These are phyloP conservation scores for Tipula helvola DNA, from an alignment of 2,888 invertebrate genomes.

Conservation along the genomic window DNA sequence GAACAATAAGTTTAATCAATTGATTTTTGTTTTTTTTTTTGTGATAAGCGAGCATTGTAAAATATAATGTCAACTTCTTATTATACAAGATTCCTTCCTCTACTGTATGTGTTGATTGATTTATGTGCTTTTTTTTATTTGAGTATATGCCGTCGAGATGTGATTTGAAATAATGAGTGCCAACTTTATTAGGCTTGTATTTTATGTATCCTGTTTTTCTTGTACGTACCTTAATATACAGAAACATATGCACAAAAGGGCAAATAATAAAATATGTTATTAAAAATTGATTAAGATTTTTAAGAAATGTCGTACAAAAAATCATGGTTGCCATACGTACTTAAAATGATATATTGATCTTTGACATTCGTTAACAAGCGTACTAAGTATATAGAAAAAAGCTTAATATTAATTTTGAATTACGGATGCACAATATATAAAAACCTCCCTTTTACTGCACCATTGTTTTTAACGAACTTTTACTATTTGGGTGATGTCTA, in stretches of 20 bases:
- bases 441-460: background rate
- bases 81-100: background rate
- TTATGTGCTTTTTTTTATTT: background rate
- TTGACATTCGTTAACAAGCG: background rate
- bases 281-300: background rate
- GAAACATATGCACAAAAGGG: background rate
- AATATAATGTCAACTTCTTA: background rate
- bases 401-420: background rate
- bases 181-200: background rate
- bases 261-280: background rate
- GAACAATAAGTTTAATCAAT: background rate
- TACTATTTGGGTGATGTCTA: background rate
- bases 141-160: background rate
- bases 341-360: background rate
- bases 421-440: background rate
- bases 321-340: background rate
- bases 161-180: background rate
- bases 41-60: background rate
- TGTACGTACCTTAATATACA: background rate
- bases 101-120: background rate
- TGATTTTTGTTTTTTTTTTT: background rate
- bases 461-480: background rate
- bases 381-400: background rate
- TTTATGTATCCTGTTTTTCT: background rate
- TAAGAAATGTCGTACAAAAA: background rate